These are phyloP conservation scores for Stenurella melanura DNA, from an alignment of 2,888 invertebrate species.

Conservation along the genomic window DNA sequence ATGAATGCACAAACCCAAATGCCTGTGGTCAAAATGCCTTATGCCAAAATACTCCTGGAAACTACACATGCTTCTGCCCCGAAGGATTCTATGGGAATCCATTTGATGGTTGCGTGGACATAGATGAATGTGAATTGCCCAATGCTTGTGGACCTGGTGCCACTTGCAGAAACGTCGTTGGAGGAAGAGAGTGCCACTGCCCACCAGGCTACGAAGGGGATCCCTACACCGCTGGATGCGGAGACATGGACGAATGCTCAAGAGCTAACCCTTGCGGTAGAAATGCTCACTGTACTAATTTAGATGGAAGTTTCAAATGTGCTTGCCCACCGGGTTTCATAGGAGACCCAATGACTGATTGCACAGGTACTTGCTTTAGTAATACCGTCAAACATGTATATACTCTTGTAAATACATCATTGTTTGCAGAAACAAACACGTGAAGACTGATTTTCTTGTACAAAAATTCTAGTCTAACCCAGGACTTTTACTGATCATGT, in stretches of 20 bases:
- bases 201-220: constrained; percentile 87
- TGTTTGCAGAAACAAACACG: constrained; percentile 66
- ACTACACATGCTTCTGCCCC: constrained; percentile 90
- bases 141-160: constrained; percentile 87
- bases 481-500: constrained; percentile 42
- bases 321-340: constrained; percentile 88
- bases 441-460: constrained; percentile 73
- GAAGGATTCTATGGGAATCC: constrained; percentile 91
- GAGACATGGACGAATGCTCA: constrained; percentile 85
- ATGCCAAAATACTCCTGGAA: constrained; percentile 90
- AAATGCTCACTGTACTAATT: constrained; percentile 86
- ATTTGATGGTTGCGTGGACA: constrained; percentile 85
- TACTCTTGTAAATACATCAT: constrained; percentile 56
- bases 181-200: constrained; percentile 89
- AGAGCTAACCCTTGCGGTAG: constrained; percentile 82
- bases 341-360: constrained; percentile 85
- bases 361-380: constrained; percentile 78
- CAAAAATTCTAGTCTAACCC: constrained; percentile 57
- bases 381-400: constrained; percentile 50
- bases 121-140: constrained; percentile 86
- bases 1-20: constrained; percentile 89
- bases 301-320: constrained; percentile 87
- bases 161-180: constrained; percentile 86
- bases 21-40: constrained; percentile 88
- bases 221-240: constrained; percentile 82